Evolutionary conservation across 1,140 invertebrate genomes (phyloP), one percentile per base, ranked within the genome.

Genomic region (Probaryconus sp.): DNA sequence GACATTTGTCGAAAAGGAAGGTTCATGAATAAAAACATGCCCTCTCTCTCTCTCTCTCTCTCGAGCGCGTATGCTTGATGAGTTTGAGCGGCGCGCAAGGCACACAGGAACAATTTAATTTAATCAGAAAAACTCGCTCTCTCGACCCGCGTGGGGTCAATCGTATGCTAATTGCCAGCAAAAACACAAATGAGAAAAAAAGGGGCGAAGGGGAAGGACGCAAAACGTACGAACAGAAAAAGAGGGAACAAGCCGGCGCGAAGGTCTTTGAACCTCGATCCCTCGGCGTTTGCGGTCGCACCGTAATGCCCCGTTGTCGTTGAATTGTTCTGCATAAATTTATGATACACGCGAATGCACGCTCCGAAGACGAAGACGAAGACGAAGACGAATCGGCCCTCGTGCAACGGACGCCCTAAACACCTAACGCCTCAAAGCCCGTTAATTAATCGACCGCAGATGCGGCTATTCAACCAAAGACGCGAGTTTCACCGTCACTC

Each of bases 301-400:
- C 76, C 72, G 79, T 85, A 87, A 87, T 87, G 82, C 83, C 76
- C 79, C 80, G 80, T 82, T 80, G 82, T 86, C 82, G 84, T 85
- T 85, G 84, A 85, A 87, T 87, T 83, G 85, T 86, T 87, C 85
- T 86, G 84, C 85, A 86, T 87, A 87, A 86, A 86, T 87, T 86
- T 83, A 85, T 86, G 84, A 86, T 85, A 81, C 79, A 82, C 81
- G 78, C 83, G 51, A 56, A 47, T 53, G 38, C 75, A 83, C 79
- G 77, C 80, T 81, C 60, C 77, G 76, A 68, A 64, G 82, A 85
- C 80, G 80, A 83, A 84, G 84, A 85, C 77, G 76, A 68, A 64
- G 82, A 85, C 80, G 80, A 83, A 84, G 84, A 85, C 84, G 81
- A 81, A 86, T 85, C 80, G 79, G 71, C 60, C 72, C 73, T 78